Evolutionary conservation across 2,888 invertebrate genomes (phyloP), one percentile per base, ranked within the genome.

Genomic region (Syrphus vitripennis): DNA sequence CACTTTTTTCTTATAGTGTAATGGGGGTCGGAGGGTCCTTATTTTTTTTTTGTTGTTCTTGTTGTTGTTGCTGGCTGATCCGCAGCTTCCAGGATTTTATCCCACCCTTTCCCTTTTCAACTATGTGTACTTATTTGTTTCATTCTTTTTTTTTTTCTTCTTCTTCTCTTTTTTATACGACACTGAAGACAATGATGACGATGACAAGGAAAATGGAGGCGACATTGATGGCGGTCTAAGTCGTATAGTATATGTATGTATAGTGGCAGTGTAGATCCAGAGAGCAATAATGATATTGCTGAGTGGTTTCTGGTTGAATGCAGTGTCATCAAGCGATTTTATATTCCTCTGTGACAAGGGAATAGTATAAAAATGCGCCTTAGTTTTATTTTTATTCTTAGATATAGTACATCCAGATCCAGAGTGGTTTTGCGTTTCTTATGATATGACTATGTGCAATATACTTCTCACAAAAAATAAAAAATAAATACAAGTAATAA

Each of bases 291-390:
- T 78, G 79, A 40, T 63, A 40, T 79, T 57, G 75, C 76, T 84
- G 81, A 84, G 84, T 84, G 84, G 70, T 84, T 84, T 81, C 81
- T 84, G 81, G 81, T 84, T 84, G 81, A 81, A 84, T 84, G 84
- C 84, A 84, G 84, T 84, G 72, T 84, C 84, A 81, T 84, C 84
- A 71, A 81, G 84, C 61, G 81, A 77, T 84, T 84, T 84, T 84
- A 84, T 80, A 76, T 61, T 76, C 71, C 72, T 61, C 70, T 45
- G 67, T 76, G 84, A 76, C 76, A 50, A 81, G 84, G 76, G 84
- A 80, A 84, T 84, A 61, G 67, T 61, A n/a, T n/a, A 83, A 75
- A 80, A 76, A 34, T 71, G 75, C 71, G 80, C 80, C 75, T 79
- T 79, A 37, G 69, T 79, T 75, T 79, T 26, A 19, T 37, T 70